Percentiles rank a stretch among this genome's conserved stretches.
These are phyloP conservation scores for Noctua janthina DNA, from an alignment of 2,888 invertebrate genomes.

Conservation along the genomic window DNA sequence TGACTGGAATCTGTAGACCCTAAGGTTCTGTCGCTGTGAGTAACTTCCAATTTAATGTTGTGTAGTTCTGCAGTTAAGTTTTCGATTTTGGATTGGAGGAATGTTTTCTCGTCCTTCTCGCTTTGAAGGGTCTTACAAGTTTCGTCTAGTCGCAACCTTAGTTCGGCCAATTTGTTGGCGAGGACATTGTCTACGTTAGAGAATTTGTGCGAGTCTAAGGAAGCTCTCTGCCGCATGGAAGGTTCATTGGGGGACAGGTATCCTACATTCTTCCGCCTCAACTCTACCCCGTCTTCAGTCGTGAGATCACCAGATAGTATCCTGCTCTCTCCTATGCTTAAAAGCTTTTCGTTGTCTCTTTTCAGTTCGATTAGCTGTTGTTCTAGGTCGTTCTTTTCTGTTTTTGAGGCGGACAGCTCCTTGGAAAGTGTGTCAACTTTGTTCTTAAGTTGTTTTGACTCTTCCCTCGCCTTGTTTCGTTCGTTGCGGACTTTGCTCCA, in stretches of 20 bases:
- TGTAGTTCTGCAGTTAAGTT: constrained; percentile 83
- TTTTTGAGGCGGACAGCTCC: constrained; percentile 93
- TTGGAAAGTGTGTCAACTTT: constrained; percentile 95
- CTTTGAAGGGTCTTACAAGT: constrained; percentile 83
- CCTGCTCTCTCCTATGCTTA: constrained; percentile 86
- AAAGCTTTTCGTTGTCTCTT: constrained; percentile 95
- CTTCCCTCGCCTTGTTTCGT: constrained; percentile 97
- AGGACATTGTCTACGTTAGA: constrained; percentile 86
- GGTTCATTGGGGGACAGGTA: constrained; percentile 79
- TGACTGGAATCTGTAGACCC: constrained; percentile 88
- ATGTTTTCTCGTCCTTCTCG: constrained; percentile 86
- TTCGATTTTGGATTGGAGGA: constrained; percentile 84
- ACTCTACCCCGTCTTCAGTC: constrained; percentile 84
- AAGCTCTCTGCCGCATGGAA: constrained; percentile 82
- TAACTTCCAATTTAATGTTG: constrained; percentile 82
- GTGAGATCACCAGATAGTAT: constrained; percentile 83
- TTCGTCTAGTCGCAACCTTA: constrained; percentile 83
- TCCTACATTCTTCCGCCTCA: constrained; percentile 81
- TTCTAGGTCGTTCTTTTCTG: constrained; percentile 95
- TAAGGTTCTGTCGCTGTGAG: constrained; percentile 84
- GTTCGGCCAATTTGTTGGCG: constrained; percentile 83
- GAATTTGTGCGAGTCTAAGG: constrained; percentile 87
- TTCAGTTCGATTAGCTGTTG: constrained; percentile 94
- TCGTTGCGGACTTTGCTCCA: constrained; percentile 98
- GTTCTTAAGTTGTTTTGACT: constrained; percentile 94